Evolutionary conservation across 1,140 invertebrate genomes (phyloP).

Genomic region (Holcopasites calliopsidis): DNA sequence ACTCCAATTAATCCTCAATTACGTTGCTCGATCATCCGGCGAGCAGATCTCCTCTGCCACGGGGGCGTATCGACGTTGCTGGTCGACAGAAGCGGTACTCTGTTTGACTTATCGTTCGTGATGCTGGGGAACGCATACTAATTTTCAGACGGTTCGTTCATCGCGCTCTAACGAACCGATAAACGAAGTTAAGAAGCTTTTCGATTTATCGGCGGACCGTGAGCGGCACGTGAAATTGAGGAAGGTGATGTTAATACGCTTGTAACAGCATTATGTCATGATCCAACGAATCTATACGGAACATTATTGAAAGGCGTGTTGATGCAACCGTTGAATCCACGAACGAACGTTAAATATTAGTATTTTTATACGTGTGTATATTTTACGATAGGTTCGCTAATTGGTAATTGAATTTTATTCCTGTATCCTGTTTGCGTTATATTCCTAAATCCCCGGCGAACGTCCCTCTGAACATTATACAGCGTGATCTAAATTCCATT

Average conservation of each 20-base stretch:
- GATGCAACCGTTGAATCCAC: too few relatives aligned
- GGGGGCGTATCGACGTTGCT: background rate
- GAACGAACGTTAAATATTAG: too few relatives aligned
- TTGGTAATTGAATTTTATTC: too few relatives aligned
- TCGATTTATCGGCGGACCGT: background rate
- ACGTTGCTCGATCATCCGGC: slow-evolving; percentile 26
- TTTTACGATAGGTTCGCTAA: too few relatives aligned
- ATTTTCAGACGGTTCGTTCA: slow-evolving; percentile 16
- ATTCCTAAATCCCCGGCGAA: too few relatives aligned
- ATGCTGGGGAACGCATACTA: slow-evolving; percentile 14
- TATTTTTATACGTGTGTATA: too few relatives aligned
- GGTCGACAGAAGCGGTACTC: background rate
- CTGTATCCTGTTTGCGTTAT: too few relatives aligned
- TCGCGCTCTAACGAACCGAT: slow-evolving; percentile 8
- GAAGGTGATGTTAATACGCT: too few relatives aligned
- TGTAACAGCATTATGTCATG: too few relatives aligned
- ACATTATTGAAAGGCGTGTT: too few relatives aligned
- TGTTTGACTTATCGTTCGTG: slow-evolving; percentile 32
- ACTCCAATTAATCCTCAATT: slow-evolving; percentile 57
- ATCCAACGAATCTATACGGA: too few relatives aligned
- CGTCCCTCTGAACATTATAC: too few relatives aligned
- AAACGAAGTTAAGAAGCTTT: slow-evolving; percentile 19
- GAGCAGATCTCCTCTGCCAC: background rate
- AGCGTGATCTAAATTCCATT: background rate
- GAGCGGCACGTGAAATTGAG: background rate